phyloP scores from a whole-genome alignment of 2,888 invertebrate genomes.

The Maniola hyperantus region DNA sequence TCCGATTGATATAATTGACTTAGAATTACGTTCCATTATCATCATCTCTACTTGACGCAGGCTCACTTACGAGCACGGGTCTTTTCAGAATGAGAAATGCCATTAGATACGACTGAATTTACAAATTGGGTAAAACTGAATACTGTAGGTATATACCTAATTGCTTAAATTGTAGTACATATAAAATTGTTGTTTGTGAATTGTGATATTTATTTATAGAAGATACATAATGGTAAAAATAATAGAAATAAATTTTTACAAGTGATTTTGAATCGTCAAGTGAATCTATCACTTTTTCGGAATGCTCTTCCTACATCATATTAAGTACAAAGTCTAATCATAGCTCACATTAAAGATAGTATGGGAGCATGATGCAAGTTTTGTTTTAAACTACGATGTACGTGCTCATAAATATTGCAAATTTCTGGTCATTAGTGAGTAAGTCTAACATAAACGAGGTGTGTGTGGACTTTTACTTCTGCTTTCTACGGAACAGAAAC shows the following conservation, averaged over 20 bases:
- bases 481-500: slow-evolving; percentile 15
- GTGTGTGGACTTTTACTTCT: slow-evolving; percentile 18
- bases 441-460: slow-evolving; percentile 10
- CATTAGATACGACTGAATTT: neutral
- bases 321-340: no score
- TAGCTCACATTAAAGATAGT: neutral
- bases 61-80: no score
- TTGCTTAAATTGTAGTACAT: neutral
- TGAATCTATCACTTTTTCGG: no score
- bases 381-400: neutral
- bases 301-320: no score
- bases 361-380: neutral
- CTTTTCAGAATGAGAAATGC: neutral
- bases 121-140: neutral
- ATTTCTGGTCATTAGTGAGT: slow-evolving; percentile 1
- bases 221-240: neutral
- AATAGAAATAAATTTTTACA: neutral
- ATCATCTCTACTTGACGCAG: no score
- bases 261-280: no score
- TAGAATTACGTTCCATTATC: neutral
- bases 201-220: neutral
- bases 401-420: slow-evolving; percentile 6
- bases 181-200: neutral
- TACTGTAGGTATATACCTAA: neutral
- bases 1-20: slow-evolving; percentile 6